Conservation (phyloP, 2,113 vertebrate species). For the Melospiza georgiana region DNA sequence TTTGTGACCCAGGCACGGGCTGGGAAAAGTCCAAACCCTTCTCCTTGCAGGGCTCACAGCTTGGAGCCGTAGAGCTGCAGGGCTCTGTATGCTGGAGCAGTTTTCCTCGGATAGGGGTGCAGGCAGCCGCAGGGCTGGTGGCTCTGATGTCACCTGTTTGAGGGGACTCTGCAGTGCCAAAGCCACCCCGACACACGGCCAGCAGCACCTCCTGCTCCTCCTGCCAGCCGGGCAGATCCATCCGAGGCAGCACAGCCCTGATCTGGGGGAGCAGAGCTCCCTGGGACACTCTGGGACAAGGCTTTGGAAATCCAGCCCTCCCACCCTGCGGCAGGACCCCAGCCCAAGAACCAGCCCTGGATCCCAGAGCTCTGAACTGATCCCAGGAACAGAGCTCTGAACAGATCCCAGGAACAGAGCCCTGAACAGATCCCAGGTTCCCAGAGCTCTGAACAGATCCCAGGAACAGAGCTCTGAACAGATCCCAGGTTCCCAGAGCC, state of each 20-base stretch:
- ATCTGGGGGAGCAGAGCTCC: fast-evolving
- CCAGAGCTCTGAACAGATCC: too few relatives aligned
- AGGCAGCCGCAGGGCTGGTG: fast-evolving
- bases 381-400: not conserved
- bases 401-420: too few relatives aligned
- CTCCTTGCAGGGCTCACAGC: not conserved
- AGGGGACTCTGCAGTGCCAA: not conserved
- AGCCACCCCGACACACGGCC: not conserved
- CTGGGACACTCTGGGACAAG: fast-evolving
- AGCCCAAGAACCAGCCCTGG: not conserved
- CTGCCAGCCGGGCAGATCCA: fast-evolving
- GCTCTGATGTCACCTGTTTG: not conserved
- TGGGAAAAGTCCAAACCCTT: not conserved
- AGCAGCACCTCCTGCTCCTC: not conserved
- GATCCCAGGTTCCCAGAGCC: not conserved
- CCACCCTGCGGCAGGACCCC: not conserved
- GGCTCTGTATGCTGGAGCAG: not conserved
- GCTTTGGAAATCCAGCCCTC: not conserved
- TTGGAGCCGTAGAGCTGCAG: not conserved
- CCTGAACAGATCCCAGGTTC: not conserved
- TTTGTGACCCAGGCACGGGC: fast-evolving
- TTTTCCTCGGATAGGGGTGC: fast-evolving
- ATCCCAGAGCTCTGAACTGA: too few relatives aligned
- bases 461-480: not conserved
- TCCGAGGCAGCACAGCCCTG: not conserved